A percentile compares a stretch with the other conserved stretches of the same genome.
These are phyloP conservation scores for Lamproptera curius DNA, from an alignment of 2,888 invertebrate species.

Conservation along the genomic window DNA sequence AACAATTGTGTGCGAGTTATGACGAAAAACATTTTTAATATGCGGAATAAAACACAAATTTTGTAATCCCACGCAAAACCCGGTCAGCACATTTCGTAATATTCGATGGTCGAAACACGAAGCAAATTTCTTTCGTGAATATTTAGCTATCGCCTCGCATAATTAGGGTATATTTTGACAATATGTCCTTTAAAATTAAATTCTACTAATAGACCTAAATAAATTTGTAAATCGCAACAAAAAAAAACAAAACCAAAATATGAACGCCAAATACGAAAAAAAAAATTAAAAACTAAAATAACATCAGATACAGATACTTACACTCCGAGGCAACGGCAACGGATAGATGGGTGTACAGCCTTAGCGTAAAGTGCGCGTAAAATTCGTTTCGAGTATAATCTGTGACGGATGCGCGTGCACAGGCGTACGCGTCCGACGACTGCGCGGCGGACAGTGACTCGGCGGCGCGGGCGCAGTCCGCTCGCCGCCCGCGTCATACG, in stretches of 20 bases:
- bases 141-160: neutral
- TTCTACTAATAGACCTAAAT: too few relatives aligned
- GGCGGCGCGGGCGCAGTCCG: conserved; percentile 28
- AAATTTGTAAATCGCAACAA: too few relatives aligned
- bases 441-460: conserved; percentile 52
- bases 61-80: conserved; percentile 8
- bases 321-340: conserved; percentile 2
- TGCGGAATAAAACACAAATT: conserved; percentile 12
- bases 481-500: conserved; percentile 32
- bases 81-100: conserved; percentile 15
- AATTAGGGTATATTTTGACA: too few relatives aligned
- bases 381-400: conserved; percentile 61
- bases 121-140: neutral
- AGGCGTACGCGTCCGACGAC: conserved; percentile 49
- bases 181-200: too few relatives aligned
- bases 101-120: conserved; percentile 8
- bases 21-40: conserved; percentile 12
- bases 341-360: neutral
- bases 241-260: too few relatives aligned
- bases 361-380: conserved; percentile 28
- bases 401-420: conserved; percentile 42
- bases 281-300: too few relatives aligned
- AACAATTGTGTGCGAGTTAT: conserved; percentile 12
- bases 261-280: too few relatives aligned
- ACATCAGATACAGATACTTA: conserved; percentile 11